phyloP scores from a whole-genome alignment of 2,113 vertebrate species.

The Steatornis caripensis region DNA sequence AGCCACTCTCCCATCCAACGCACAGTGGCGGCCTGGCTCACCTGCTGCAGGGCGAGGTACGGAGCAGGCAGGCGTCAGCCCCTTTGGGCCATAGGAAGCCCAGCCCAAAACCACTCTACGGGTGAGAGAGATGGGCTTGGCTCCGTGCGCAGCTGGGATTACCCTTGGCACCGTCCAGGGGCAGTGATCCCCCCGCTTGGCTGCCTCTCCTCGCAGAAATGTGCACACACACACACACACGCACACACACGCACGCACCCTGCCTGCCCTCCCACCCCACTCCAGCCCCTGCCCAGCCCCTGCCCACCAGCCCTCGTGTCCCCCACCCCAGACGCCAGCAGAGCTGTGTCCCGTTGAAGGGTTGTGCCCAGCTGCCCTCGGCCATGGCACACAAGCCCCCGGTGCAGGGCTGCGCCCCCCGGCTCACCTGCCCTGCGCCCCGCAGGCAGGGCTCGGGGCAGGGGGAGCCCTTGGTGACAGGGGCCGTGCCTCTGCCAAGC shows the following conservation, averaged over 20 bases:
- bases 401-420: too few relatives aligned
- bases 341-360: neutral
- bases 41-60: fast-evolving
- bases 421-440: neutral
- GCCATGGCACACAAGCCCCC: neutral
- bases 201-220: neutral
- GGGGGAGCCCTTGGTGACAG: neutral
- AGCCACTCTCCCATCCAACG: neutral
- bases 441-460: neutral
- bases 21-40: neutral
- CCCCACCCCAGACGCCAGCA: neutral
- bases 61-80: neutral
- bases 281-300: neutral
- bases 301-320: neutral
- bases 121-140: neutral
- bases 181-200: too few relatives aligned
- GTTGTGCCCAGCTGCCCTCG: neutral
- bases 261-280: neutral
- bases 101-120: neutral
- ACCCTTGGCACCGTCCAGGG: neutral
- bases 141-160: neutral
- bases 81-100: neutral
- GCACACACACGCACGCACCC: neutral
- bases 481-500: neutral
- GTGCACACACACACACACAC: neutral